A percentile compares a stretch with the other conserved stretches of the same genome.
Evolutionary conservation across 2,888 invertebrate genomes (phyloP).

Genomic region (Trachelus iudaicus): DNA sequence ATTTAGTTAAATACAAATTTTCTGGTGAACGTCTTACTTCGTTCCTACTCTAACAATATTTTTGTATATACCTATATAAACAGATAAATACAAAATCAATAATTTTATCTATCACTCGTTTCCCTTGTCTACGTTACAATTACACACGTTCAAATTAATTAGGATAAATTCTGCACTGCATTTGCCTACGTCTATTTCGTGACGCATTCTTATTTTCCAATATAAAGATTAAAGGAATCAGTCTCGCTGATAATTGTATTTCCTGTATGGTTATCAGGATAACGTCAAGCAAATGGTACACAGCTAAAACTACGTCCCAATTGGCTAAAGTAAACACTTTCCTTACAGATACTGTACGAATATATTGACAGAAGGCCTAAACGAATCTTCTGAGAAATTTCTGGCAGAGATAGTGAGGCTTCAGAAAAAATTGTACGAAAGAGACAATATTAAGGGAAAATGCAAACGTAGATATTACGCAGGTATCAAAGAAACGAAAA

Average conservation of each 20-base stretch:
- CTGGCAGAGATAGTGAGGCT: slow-evolving; percentile 44
- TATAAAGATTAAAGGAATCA: neutral
- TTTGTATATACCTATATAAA: neutral
- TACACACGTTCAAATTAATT: neutral
- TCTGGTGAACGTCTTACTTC: neutral
- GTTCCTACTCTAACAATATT: neutral
- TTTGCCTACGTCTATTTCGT: neutral
- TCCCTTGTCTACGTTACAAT: neutral
- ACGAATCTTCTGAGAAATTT: slow-evolving; percentile 37
- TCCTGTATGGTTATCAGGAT: neutral
- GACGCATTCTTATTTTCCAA: neutral
- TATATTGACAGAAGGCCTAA: slow-evolving; percentile 35
- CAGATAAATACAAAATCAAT: neutral
- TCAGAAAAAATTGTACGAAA: slow-evolving; percentile 45
- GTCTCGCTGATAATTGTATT: neutral
- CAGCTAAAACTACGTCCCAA: neutral
- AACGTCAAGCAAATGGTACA: neutral
- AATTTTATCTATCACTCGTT: neutral
- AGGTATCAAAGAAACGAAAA: slow-evolving; percentile 49
- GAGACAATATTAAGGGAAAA: slow-evolving; percentile 44
- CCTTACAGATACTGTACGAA: slow-evolving; percentile 54
- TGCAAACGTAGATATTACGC: slow-evolving; percentile 45
- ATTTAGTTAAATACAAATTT: neutral
- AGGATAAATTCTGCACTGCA: neutral
- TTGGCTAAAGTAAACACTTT: slow-evolving; percentile 2